Evolutionary conservation across 1,140 invertebrate genomes (phyloP), one percentile per base, ranked within the genome.

Genomic region (Venturia canescens): DNA sequence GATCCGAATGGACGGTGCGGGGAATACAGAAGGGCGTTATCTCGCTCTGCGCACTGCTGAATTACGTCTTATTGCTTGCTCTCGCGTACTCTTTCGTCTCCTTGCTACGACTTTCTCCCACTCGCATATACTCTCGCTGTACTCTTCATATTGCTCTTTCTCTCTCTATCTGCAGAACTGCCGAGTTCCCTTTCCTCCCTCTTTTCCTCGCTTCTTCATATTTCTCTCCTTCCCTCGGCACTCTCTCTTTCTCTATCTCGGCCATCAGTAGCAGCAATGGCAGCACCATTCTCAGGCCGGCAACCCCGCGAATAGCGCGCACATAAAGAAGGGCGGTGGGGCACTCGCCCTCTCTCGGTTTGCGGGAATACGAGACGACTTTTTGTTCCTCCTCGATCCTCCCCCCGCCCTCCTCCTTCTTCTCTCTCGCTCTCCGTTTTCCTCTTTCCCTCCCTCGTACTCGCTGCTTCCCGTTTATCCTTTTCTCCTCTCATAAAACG

Each of bases 81-180:
- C 27, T n/a, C 75, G 31, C 66, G 29, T 69, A 26, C 29, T 69
- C 27, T 69, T 63, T 63, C 60, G 60, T 63, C 21, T 63, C 13
- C 60, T 63, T 63, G 60, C 60, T 63, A 63, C 57, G 57, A 60
- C 21, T 66, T 66, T 66, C 27, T 29, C 26, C 53, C 63, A n/a
- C 16, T 69, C 29, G 16, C 29, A 31, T 69, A 69, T 69, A 69
- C 66, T 27, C 63, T 67, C 63, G 15, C 63, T 63, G 63, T 67
- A 31, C 16, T 76, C 74, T 66, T 38, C 75, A 29, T 31, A 78
- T 66, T 66, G 53, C 75, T 44, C 53, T 18, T 57, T 78, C 57
- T 66, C 44, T 26, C 75, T 44, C 53, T 18, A 53, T 78, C 57
- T 78, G 44, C 44, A 31, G 75, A 38, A 69, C 66, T 69, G 66